Evolutionary conservation across 53 echinoderm and acorn worm species (phyloP).

Genomic region (Zoroaster sp.): DNA sequence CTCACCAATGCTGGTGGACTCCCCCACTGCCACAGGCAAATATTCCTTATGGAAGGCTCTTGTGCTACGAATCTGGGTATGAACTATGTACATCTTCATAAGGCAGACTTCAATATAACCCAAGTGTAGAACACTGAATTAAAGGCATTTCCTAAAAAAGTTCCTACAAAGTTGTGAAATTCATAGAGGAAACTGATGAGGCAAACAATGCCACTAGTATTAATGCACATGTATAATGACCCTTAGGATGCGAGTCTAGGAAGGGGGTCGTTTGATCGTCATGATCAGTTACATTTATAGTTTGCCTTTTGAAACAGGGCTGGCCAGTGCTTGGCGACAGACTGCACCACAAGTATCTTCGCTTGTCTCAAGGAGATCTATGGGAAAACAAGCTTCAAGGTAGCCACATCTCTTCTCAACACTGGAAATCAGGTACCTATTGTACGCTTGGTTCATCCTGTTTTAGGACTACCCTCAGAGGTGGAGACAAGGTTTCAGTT

Average conservation of each 20-base stretch:
- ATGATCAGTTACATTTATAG: background rate
- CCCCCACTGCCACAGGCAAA: slow-evolving; percentile 26
- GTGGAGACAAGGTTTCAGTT: no score
- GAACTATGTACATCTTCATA: background rate
- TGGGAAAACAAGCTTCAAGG: slow-evolving; percentile 49
- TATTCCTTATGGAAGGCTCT: slow-evolving; percentile 51
- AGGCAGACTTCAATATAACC: background rate
- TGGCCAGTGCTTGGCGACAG: slow-evolving; percentile 16
- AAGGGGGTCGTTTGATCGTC: background rate
- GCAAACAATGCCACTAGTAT: no score
- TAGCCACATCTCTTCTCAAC: slow-evolving; percentile 70
- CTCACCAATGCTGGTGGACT: slow-evolving; percentile 68
- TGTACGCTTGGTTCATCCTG: background rate
- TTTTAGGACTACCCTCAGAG: background rate
- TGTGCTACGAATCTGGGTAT: background rate
- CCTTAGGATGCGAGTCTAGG: no score
- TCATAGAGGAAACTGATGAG: no score
- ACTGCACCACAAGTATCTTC: slow-evolving; percentile 56
- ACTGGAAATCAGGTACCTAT: slow-evolving; percentile 71
- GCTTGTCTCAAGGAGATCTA: slow-evolving; percentile 76
- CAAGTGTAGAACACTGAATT: no score
- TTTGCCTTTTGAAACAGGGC: slow-evolving; percentile 19
- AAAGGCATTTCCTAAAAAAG: background rate
- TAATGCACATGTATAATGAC: no score
- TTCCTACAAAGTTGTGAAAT: background rate